Percentiles rank a stretch among this genome's conserved stretches.
Evolutionary conservation across 2,113 vertebrate genomes (phyloP).

Genomic region (Gambusia affinis): DNA sequence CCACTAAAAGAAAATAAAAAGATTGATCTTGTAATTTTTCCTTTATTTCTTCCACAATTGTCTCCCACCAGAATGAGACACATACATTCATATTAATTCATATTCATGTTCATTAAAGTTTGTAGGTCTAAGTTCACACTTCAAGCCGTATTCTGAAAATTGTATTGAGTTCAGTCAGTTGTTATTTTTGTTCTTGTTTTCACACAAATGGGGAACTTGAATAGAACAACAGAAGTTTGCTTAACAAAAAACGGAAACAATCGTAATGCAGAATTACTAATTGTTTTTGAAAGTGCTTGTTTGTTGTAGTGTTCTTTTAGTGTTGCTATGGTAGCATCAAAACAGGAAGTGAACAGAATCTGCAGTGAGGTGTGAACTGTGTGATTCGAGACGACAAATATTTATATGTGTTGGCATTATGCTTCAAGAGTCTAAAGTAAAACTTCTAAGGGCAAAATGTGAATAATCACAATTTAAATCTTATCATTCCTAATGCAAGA

Average conservation of each 20-base stretch:
- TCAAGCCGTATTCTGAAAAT: no score
- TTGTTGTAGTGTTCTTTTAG: conserved; percentile 2
- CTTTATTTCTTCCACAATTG: conserved; percentile 1
- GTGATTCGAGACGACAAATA: background rate
- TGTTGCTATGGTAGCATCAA: conserved; percentile 45
- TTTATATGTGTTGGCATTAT: background rate
- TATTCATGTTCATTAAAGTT: conserved; percentile 1
- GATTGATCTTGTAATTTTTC: background rate
- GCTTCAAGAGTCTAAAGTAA: background rate
- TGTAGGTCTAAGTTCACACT: no score
- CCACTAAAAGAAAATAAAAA: background rate
- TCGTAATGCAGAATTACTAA: background rate
- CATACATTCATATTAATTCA: background rate
- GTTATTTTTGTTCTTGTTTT: no score
- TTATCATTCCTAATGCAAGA: background rate
- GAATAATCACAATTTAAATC: background rate
- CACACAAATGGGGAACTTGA: background rate
- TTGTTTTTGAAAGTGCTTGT: background rate
- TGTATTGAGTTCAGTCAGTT: no score
- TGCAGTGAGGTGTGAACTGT: conserved; percentile 4
- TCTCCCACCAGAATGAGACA: background rate
- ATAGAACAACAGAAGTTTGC: no score
- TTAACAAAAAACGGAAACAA: background rate
- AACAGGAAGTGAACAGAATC: conserved; percentile 61
- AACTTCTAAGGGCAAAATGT: background rate